Base-by-base conservation (phyloP, 1,140 invertebrate species). In the Atta colombica region DNA sequence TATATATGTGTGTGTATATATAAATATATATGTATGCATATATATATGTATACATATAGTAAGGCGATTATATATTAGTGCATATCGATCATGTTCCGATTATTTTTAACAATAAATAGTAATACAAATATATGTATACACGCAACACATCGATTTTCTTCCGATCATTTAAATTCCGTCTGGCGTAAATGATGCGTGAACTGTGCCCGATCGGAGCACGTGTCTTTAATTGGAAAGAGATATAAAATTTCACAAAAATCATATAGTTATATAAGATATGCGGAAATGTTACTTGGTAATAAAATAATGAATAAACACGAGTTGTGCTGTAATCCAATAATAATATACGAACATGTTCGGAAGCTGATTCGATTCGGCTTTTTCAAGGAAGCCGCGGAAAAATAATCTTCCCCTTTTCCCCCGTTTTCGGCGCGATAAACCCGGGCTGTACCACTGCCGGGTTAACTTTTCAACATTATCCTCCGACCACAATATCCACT, bases 61-160 rank as follows among this genome's bases (percentile, higher is more conserved):
- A 80, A 68, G 77, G 49, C 63, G 77, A 80, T 28, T 78, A 77
- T 77, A 71, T 45, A 82, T 75, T 74, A 74, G 72, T 84, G 80
- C 80, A 84, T 75, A 84, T 84, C 80, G 69, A 84, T 75, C 80
- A 84, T 84, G 80, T 84, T 84, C 21, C 80, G 35, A 61, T 74
- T 71, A 81, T 31, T 84, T 82, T 84, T 35, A 82, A 82, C 78
- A 82, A 84, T 84, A 84, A 84, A 84, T 74, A 74, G 25, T 82
- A 82, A 60, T 74, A n/a, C 55, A 82, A 78, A 68, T 68, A 68
- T 68, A 68, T 68, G 39, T 75, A 80, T 31, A 80, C 28, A 58
- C 63, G 10, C 49, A 80, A 12, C 77, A 12, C 77, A 80, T 75
- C 69, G 80, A 84, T 74, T 63, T 51, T 61, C 25, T 28, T 84